Percentiles rank a stretch among this genome's conserved stretches.
Conservation (phyloP, 1,140 invertebrate genomes). For the Chrysopa pallens region DNA sequence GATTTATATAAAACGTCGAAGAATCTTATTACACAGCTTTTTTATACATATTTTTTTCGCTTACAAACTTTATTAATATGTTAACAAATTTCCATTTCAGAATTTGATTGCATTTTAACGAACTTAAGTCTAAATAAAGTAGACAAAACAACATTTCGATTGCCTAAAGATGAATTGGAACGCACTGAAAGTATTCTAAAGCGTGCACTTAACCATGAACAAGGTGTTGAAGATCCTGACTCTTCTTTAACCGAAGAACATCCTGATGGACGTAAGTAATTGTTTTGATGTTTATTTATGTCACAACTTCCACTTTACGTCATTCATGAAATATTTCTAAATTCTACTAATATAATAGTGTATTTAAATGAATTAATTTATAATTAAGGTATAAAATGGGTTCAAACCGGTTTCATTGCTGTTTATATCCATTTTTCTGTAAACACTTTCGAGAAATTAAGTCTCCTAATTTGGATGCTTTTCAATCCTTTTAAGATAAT, state of each 20-base stretch:
- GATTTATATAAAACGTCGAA: not conserved
- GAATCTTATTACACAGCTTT: not conserved
- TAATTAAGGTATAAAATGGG: too few species aligned
- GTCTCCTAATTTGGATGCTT: too few species aligned
- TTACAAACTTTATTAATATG: too few species aligned
- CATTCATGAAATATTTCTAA: too few species aligned
- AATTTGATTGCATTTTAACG: slow-evolving; percentile 78
- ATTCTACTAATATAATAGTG: too few species aligned
- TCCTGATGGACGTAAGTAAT: slow-evolving; percentile 63
- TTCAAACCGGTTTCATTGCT: too few species aligned
- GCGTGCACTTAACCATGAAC: slow-evolving; percentile 65
- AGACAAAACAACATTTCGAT: slow-evolving; percentile 47
- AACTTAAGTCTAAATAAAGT: slow-evolving; percentile 61
- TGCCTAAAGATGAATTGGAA: slow-evolving; percentile 51
- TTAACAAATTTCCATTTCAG: slow-evolving; percentile 34
- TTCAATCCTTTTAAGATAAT: too few species aligned
- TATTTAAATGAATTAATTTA: too few species aligned
- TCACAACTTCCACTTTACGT: too few species aligned
- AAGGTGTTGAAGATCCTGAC: slow-evolving; percentile 39
- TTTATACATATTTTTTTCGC: too few species aligned
- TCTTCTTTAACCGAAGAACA: slow-evolving; percentile 61
- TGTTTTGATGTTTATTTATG: slow-evolving; percentile 1
- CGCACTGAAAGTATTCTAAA: slow-evolving; percentile 71
- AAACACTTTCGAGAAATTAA: too few species aligned
- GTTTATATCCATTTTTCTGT: too few species aligned